These are phyloP conservation scores for Dinoponera quadriceps DNA, from an alignment of 1,140 invertebrate species.

Conservation along the genomic window DNA sequence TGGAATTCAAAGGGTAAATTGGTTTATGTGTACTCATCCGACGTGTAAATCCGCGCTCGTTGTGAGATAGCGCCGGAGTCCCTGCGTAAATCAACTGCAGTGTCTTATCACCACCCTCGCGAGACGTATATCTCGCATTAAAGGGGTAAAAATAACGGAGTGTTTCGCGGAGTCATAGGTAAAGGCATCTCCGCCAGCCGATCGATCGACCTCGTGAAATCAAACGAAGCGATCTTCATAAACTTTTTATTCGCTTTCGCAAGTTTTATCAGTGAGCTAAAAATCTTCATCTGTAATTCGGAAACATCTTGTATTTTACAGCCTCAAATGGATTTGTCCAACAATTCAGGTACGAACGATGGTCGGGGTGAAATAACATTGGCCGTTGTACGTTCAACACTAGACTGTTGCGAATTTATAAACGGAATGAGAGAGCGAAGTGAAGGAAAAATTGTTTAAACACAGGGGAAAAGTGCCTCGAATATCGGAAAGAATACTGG, in stretches of 20 bases:
- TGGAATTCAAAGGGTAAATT: conserved; percentile 85
- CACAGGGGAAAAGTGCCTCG: not conserved
- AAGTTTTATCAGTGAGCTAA: too few relatives aligned
- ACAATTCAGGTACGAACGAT: not conserved
- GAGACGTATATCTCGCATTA: conserved; percentile 2
- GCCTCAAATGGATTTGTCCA: conserved; percentile 4
- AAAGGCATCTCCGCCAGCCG: too few relatives aligned
- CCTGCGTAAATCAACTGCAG: conserved; percentile 31
- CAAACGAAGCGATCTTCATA: too few relatives aligned
- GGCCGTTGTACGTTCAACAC: conserved; percentile 3
- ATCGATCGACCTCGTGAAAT: too few relatives aligned
- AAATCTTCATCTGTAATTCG: too few relatives aligned
- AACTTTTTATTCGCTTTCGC: too few relatives aligned
- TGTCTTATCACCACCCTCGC: conserved; percentile 4
- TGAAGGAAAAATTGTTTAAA: not conserved
- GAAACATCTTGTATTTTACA: not conserved
- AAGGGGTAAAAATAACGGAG: not conserved
- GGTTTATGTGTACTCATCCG: conserved; percentile 8
- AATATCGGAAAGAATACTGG: not conserved
- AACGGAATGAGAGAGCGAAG: not conserved
- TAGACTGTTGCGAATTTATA: not conserved
- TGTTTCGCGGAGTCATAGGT: too few relatives aligned
- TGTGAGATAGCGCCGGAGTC: conserved; percentile 1
- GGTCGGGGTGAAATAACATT: not conserved
- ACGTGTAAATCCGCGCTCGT: conserved; percentile 26